Base-by-base conservation (phyloP, 2,888 invertebrate genomes). In the Fabriciana adippe region DNA sequence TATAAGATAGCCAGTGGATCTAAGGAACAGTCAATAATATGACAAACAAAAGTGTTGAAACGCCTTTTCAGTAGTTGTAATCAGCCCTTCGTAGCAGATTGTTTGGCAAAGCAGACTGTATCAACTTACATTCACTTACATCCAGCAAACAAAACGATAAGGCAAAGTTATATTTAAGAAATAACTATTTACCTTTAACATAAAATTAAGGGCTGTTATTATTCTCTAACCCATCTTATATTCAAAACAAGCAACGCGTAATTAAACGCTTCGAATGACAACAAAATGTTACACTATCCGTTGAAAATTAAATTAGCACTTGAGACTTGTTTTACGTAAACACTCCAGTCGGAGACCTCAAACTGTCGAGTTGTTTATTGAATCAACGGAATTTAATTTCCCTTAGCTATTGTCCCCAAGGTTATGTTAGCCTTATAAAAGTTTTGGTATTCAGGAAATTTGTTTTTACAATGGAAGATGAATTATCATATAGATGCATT, bases 401-500 rank as follows among this genome's bases (percentile, higher is more conserved):
- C 66, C 61, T 45, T 55, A 48, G 55, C 68, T 66, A 67, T 73
- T 73, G 69, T 72, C 61, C 64, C 57, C 53, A 48, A 55, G 66
- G 51, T 65, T 65, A 66, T 53, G 62, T 48, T 67, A 55, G 48
- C 51, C 64, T 66, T 57, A 35, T 67, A 56, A 61, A 71, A 72
- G 61, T 68, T 68, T 66, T 45, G 14, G 54, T 41, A 60, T 50
- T 66, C 61, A 53, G 47, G 63, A 66, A 67, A 71, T 68, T 70
- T 64, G 63, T 54, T 67, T 41, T 26, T 35, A 73, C 60, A 72
- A 76, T 76, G 75, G 70, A 69, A 64, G 59, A 73, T 15, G 73
- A 74, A 65, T 71, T 81, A 65, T 76, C 83, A 31, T 83, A 79
- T 67, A 66, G 75, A 67, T 79, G 80, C 72, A 67, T 87, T 47